Percentiles rank a stretch among this genome's conserved stretches.
phyloP scores from a whole-genome alignment of 2,113 vertebrate species.

The Phyllopteryx taeniolatus region DNA sequence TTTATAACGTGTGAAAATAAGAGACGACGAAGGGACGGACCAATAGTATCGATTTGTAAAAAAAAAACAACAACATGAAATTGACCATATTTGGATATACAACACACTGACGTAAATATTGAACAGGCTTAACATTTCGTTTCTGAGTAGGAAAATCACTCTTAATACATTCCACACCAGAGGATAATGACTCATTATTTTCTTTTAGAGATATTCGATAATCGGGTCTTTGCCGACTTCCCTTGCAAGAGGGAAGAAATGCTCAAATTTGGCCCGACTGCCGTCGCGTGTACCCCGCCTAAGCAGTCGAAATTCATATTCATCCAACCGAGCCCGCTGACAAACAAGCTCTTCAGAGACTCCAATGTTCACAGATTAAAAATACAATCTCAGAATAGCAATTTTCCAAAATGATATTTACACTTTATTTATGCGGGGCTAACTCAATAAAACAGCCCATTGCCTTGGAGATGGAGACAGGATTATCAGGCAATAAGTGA shows the following conservation, averaged over 20 bases:
- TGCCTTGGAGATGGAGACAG: slow-evolving; percentile 65
- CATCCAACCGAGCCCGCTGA: neutral
- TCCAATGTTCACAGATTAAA: slow-evolving; percentile 13
- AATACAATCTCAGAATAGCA: slow-evolving; percentile 43
- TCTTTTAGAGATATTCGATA: neutral
- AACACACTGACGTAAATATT: too few species aligned
- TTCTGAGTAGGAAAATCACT: too few species aligned
- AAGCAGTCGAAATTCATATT: neutral
- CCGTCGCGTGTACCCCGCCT: neutral
- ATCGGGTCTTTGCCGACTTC: neutral
- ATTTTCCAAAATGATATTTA: slow-evolving; percentile 68
- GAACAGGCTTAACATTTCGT: too few species aligned
- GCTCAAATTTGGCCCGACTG: neutral
- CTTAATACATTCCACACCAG: neutral
- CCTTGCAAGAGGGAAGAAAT: neutral
- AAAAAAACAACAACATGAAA: too few species aligned
- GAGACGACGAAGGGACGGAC: too few species aligned
- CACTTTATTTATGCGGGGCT: slow-evolving; percentile 73
- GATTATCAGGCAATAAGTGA: slow-evolving; percentile 68
- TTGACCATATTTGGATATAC: too few species aligned
- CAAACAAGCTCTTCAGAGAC: slow-evolving; percentile 18
- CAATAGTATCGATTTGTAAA: too few species aligned
- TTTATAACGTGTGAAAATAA: too few species aligned
- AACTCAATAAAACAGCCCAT: slow-evolving; percentile 74
- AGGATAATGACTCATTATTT: neutral